Evolutionary conservation across 2,888 invertebrate genomes (phyloP).

Genomic region (Acrobasis repandana): DNA sequence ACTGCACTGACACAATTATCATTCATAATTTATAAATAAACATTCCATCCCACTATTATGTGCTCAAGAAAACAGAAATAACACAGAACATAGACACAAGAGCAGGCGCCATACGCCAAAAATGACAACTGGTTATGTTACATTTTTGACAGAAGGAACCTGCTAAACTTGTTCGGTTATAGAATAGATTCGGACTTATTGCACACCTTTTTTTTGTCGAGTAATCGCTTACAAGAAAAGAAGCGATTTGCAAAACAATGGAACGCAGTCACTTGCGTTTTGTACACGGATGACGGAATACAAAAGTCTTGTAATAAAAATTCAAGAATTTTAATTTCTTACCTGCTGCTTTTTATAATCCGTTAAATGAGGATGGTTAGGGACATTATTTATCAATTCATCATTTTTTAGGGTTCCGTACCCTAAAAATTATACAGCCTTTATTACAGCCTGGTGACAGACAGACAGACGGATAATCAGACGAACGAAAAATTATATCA

Average conservation of each 20-base stretch:
- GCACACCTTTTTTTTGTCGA: not conserved
- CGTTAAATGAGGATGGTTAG: too few species aligned
- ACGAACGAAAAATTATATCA: too few species aligned
- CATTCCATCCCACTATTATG: constrained; percentile 54
- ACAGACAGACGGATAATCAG: too few species aligned
- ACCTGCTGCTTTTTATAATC: too few species aligned
- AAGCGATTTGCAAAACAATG: not conserved
- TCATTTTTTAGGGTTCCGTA: too few species aligned
- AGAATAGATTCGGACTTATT: not conserved
- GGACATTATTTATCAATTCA: too few species aligned
- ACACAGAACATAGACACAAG: not conserved
- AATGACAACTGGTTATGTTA: constrained; percentile 8
- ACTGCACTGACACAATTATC: constrained; percentile 55
- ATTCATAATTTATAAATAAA: constrained; percentile 63
- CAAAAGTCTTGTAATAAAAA: too few species aligned
- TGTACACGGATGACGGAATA: too few species aligned
- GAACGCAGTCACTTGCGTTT: not conserved
- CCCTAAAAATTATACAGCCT: too few species aligned
- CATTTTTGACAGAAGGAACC: constrained; percentile 8
- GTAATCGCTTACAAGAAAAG: not conserved
- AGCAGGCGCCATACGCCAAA: constrained; percentile 13
- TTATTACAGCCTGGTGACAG: too few species aligned
- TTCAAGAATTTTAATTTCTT: too few species aligned
- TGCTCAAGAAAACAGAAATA: constrained; percentile 53
- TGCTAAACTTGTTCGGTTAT: not conserved